These are phyloP conservation scores for Marcusenius ussheri DNA, from an alignment of 2,113 vertebrate genomes.

Conservation along the genomic window DNA sequence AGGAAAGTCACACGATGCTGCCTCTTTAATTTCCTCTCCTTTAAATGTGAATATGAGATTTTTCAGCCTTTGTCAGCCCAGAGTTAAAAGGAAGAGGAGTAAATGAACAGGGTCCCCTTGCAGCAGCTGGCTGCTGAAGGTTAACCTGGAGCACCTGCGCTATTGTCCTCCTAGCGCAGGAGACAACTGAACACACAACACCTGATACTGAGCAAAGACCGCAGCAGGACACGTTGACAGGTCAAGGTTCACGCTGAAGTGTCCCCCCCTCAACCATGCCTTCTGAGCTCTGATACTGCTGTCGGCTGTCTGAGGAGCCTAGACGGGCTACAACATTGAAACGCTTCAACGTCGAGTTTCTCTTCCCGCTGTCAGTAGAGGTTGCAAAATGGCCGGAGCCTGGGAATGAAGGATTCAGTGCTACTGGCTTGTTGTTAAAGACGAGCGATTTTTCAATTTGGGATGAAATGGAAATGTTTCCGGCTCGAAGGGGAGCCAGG, in stretches of 20 bases:
- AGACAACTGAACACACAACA: constrained; percentile 56
- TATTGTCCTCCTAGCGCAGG: constrained; percentile 50
- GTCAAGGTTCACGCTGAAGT: constrained; percentile 43
- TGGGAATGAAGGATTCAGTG: not conserved
- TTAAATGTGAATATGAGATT: not conserved
- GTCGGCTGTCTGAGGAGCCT: not conserved
- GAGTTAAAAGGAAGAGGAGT: not conserved
- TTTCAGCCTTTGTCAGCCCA: not conserved
- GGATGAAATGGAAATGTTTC: not conserved
- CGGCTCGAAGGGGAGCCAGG: not conserved
- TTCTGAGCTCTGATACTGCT: not conserved
- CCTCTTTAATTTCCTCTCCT: not conserved
- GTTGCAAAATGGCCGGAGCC: not conserved
- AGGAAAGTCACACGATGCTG: not conserved
- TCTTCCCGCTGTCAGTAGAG: constrained; percentile 25
- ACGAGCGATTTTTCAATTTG: not conserved
- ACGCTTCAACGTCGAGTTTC: not conserved
- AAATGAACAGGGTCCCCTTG: constrained; percentile 38
- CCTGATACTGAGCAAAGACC: constrained; percentile 54
- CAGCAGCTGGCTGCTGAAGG: constrained; percentile 37
- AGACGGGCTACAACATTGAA: not conserved
- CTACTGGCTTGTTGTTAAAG: not conserved
- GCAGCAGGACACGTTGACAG: constrained; percentile 52
- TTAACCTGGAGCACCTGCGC: constrained; percentile 62
- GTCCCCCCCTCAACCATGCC: not conserved